These are phyloP conservation scores for Zalophus californianus DNA, from an alignment of 2,797 vertebrate species.

Conservation along the genomic window DNA sequence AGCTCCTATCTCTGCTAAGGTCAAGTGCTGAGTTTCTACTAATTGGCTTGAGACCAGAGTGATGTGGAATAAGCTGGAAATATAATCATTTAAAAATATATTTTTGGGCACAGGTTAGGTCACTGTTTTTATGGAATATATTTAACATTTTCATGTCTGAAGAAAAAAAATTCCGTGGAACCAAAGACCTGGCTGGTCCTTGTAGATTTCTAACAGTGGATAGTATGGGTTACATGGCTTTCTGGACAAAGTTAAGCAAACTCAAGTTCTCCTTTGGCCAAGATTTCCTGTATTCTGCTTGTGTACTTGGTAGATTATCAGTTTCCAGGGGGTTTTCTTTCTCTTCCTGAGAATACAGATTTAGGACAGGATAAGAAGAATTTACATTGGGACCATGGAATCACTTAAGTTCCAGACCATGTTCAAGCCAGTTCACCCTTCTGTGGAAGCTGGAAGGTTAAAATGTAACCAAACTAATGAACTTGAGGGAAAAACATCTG, in stretches of 20 bases:
- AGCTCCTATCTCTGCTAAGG: neutral
- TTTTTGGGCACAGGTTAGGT: conserved; percentile 7
- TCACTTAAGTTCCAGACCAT: neutral
- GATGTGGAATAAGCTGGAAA: neutral
- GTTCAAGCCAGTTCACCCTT: neutral
- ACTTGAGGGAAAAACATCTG: neutral
- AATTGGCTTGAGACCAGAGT: neutral
- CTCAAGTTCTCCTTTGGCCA: neutral
- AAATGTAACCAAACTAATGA: neutral
- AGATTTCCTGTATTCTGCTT: neutral
- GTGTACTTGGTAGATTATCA: neutral
- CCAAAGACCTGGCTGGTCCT: neutral
- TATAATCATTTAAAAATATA: neutral
- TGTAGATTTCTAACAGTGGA: neutral
- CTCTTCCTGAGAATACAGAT: neutral
- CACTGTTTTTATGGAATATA: conserved; percentile 28
- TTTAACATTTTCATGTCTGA: conserved; percentile 1
- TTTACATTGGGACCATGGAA: neutral
- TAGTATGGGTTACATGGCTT: neutral
- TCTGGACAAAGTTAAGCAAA: neutral
- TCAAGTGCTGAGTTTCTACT: neutral
- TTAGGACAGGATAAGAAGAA: neutral
- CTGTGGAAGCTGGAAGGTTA: neutral
- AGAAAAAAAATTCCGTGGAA: neutral
- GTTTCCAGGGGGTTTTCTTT: neutral